Percentiles rank a stretch among this genome's conserved stretches.
Conservation (phyloP, 1,140 invertebrate species). For the Lutraria rhynchaena region DNA sequence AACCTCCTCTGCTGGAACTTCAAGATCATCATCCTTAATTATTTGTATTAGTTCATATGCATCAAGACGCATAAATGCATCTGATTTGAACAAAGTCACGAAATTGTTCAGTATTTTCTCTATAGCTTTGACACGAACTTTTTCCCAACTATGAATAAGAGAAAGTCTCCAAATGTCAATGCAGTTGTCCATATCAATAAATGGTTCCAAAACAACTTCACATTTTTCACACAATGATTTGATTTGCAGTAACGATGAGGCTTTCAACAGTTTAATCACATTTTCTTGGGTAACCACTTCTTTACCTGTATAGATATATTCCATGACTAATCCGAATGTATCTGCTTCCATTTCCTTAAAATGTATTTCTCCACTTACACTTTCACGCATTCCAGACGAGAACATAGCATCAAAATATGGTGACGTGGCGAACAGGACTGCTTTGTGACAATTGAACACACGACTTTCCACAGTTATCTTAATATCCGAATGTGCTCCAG, state of each 20-base stretch:
- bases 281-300: conserved; percentile 70
- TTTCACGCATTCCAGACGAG: conserved; percentile 77
- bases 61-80: conserved; percentile 71
- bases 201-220: conserved; percentile 72
- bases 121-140: conserved; percentile 67
- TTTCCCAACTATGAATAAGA: conserved; percentile 68
- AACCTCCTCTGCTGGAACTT: conserved; percentile 69
- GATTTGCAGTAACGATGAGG: conserved; percentile 73
- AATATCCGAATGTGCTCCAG: conserved; percentile 65
- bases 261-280: conserved; percentile 73
- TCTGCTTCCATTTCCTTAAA: conserved; percentile 74
- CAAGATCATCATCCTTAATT: conserved; percentile 71
- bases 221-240: conserved; percentile 72
- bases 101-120: conserved; percentile 70
- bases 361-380: conserved; percentile 72
- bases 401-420: conserved; percentile 76
- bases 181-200: conserved; percentile 71
- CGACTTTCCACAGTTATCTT: conserved; percentile 60
- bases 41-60: conserved; percentile 71
- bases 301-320: conserved; percentile 74
- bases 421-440: conserved; percentile 69
- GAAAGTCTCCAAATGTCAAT: conserved; percentile 73
- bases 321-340: conserved; percentile 71
- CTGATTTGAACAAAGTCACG: conserved; percentile 66
- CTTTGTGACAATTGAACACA: conserved; percentile 69